Conservation (phyloP, 2,113 vertebrate genomes). For the Melanocharis versteri region DNA sequence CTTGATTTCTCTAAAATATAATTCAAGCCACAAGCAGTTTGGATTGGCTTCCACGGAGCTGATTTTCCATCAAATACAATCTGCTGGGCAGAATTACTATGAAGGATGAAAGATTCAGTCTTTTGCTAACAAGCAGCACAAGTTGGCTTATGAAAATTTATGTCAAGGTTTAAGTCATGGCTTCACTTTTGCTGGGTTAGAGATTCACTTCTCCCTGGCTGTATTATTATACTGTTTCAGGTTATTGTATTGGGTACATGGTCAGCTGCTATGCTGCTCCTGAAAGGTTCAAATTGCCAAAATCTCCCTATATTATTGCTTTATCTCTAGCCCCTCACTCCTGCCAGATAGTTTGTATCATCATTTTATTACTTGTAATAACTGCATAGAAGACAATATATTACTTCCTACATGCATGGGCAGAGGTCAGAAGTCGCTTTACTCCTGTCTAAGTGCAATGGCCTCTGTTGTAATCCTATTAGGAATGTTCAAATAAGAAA, state of each 20-base stretch:
- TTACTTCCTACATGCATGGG: neutral
- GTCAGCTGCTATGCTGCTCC: neutral
- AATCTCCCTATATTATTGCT: neutral
- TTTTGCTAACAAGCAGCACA: neutral
- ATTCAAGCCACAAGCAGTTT: neutral
- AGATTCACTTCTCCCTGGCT: neutral
- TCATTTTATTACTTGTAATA: neutral
- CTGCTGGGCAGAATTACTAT: neutral
- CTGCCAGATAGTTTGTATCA: neutral
- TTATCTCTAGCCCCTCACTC: neutral
- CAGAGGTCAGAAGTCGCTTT: neutral
- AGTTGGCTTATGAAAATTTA: neutral
- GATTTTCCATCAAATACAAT: neutral
- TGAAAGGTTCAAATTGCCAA: neutral
- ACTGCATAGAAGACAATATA: neutral
- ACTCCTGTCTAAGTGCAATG: neutral
- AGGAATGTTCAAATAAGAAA: conserved; percentile 1
- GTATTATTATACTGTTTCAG: neutral
- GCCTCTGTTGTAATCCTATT: neutral
- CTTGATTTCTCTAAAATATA: neutral
- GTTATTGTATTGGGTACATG: neutral
- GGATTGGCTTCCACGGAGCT: neutral
- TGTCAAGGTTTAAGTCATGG: neutral
- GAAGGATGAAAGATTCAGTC: neutral
- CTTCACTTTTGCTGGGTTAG: neutral